A percentile compares a stretch with the other conserved stretches of the same genome.
These are phyloP conservation scores for Cerastis rubricosa DNA, from an alignment of 2,888 invertebrate species.

Conservation along the genomic window DNA sequence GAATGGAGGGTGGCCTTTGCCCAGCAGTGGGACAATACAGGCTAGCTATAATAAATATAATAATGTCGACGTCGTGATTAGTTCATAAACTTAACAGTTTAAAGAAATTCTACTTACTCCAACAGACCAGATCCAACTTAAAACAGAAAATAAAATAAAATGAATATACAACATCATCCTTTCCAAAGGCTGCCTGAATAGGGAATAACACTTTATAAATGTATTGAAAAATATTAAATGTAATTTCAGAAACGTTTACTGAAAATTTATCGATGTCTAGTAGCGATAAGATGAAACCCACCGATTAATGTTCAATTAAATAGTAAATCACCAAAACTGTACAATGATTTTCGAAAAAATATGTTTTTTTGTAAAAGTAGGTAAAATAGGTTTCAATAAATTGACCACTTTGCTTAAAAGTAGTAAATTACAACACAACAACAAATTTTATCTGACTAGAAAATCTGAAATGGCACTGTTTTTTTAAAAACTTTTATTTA, in stretches of 20 bases:
- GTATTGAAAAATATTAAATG: background rate
- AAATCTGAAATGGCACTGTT: background rate
- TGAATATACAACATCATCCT: conserved; percentile 16
- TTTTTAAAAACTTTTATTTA: background rate
- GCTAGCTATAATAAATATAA: too few species aligned
- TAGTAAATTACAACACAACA: conserved; percentile 5
- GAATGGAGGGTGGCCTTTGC: too few species aligned
- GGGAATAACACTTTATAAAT: background rate
- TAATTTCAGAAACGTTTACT: background rate
- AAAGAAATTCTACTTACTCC: conserved; percentile 31
- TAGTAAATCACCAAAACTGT: background rate
- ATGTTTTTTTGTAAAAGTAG: background rate
- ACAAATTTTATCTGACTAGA: background rate
- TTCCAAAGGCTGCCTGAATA: background rate
- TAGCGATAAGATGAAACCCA: conserved; percentile 19
- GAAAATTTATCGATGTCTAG: background rate
- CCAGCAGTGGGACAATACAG: too few species aligned
- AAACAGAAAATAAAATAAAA: conserved; percentile 8
- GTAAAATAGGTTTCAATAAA: conserved; percentile 9
- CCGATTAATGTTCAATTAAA: conserved; percentile 16
- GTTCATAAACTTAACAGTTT: background rate
- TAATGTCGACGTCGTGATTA: too few species aligned
- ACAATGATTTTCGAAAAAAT: background rate
- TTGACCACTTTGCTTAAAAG: background rate
- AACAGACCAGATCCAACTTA: conserved; percentile 7